Evolutionary conservation across 2,888 invertebrate species (phyloP), one percentile per base, ranked within the genome.

Genomic region (Salticus scenicus): DNA sequence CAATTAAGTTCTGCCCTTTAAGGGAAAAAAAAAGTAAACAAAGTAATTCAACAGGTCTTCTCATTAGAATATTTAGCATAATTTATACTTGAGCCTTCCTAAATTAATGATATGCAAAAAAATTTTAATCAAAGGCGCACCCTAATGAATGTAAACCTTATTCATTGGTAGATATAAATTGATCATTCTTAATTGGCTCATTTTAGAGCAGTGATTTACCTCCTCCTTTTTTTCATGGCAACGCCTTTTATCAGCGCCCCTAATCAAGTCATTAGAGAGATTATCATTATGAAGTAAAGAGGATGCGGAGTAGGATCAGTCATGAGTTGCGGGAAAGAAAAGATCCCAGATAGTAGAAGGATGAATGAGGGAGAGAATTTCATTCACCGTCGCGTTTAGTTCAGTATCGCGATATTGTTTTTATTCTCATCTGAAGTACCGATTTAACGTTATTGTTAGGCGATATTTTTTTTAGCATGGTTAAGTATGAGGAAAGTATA

Each of bases 161-260:
- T 77, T 84, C 77, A 84, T 84, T 84, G 83, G 83, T 27, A 51
- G 73, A 57, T 31, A 41, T 28, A 76, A 84, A 84, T 84, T 77
- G 73, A 84, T 77, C 51, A 72, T 41, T 76, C 77, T 77, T 84
- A 84, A 84, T 84, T 77, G 73, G 72, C 51, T 84, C 83, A 84
- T 84, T 84, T 84, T 31, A 27, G 37, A 67, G 83, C 27, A 27
- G 82, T 28, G 20, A 71, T 71, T 83, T 37, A n/a, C 37, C 72
- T 33, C 67, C 76, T 37, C 37, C 37, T 37, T 10, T 51, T 42
- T 73, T 74, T 63, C n/a, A 66, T 10, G 57, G 83, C 67, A 77
- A 84, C 83, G 83, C 83, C 83, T 77, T 77, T 77, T 77, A 84
- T 84, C 77, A 77, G 77, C 66, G 72, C 37, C 83, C 77, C 51